Evolutionary conservation across 2,888 invertebrate genomes (phyloP), one percentile per base, ranked within the genome.

Genomic region (Theodoxus fluviatilis): DNA sequence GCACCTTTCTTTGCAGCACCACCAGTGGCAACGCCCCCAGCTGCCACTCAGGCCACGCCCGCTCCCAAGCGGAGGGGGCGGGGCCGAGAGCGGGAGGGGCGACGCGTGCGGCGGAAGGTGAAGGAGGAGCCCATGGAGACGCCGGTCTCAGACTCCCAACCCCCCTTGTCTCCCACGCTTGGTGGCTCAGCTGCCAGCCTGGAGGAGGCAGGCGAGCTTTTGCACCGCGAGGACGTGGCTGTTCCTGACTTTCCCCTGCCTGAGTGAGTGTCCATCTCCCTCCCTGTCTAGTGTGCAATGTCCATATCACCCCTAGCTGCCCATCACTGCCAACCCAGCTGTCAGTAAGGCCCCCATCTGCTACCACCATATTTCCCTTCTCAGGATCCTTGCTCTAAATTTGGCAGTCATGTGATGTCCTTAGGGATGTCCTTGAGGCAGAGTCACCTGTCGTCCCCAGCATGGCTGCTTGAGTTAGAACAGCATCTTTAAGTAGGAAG

Each of bases 11-110:
- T 61, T 22, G 59, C 61, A 37, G 28, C 64, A 35, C 40, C 69
- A 12, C 33, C 71, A 43, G 59, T 40, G 33, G 31, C 68, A 25
- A 35, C 57, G 2, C 52, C 59, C 31, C 28, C 52, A 12, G 35
- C 68, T 43, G 31, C 65, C 0, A 15, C 70, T 1, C 31, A 55
- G 22, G 47, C 63, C 7, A 52, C 70, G 1, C 63, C 67, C 2
- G 40, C 69, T 4, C 55, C 73, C 37, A 79, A 79, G 67, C 76
- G 78, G 67, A 81, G 80, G 67, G 71, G 79, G 12, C 80, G 79
- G 59, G 76, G 78, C 47, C 75, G 75, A 66, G 80, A 81, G 55
- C 79, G 76, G 66, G 66, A 72, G 2, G 82, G 82, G 59, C 79
- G 78, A 52, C 79, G 79, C 61, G 63, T 79, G 4, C 79, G 80